These are phyloP conservation scores for Characodon lateralis DNA, from an alignment of 2,797 vertebrate genomes.

Conservation along the genomic window DNA sequence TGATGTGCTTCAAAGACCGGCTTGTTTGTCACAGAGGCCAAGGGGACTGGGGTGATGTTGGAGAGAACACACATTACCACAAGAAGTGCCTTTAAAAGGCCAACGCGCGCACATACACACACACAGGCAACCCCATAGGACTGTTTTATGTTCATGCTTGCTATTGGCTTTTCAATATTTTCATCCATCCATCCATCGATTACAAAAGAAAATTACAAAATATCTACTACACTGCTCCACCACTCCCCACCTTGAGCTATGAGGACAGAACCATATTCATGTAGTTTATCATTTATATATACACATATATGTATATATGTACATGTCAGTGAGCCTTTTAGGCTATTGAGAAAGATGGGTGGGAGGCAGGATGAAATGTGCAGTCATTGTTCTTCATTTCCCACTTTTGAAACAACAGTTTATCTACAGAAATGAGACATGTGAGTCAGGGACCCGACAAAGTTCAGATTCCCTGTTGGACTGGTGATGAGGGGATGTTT, in stretches of 20 bases:
- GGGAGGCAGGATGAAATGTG: constrained; percentile 74
- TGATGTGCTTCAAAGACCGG: constrained; percentile 69
- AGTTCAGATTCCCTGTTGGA: constrained; percentile 43
- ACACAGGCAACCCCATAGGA: constrained; percentile 59
- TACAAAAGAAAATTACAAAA: constrained; percentile 86
- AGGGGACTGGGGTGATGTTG: constrained; percentile 13
- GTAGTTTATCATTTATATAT: constrained; percentile 84
- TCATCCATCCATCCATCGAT: constrained; percentile 49
- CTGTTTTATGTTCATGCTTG: constrained; percentile 70
- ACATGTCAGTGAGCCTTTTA: constrained; percentile 90
- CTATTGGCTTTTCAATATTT: constrained; percentile 68
- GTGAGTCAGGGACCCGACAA: not conserved
- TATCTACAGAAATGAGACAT: constrained; percentile 74
- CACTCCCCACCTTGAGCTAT: constrained; percentile 78
- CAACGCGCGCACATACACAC: constrained; percentile 53
- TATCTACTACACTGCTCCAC: constrained; percentile 87
- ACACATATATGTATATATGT: constrained; percentile 80
- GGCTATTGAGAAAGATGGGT: constrained; percentile 86
- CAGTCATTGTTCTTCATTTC: constrained; percentile 60
- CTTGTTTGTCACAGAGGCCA: constrained; percentile 85
- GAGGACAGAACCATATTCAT: constrained; percentile 92
- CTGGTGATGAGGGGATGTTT: constrained; percentile 36
- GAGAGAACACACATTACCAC: constrained; percentile 61
- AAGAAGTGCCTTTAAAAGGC: constrained; percentile 59
- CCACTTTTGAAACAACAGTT: constrained; percentile 52